phyloP scores from a whole-genome alignment of 2,888 invertebrate genomes.

The Shargacucullia verbasci region DNA sequence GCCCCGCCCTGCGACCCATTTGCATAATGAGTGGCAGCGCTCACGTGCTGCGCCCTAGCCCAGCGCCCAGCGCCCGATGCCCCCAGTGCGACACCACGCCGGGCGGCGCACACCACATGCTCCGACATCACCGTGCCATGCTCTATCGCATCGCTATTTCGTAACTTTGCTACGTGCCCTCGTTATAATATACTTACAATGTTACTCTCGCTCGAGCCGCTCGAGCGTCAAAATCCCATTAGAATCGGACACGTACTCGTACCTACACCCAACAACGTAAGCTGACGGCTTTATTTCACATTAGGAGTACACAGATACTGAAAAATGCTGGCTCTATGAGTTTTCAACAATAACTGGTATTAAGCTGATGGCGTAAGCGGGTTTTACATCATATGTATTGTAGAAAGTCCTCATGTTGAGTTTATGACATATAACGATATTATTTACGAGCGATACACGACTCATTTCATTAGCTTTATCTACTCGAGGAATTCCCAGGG shows the following conservation, averaged over 20 bases:
- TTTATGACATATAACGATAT: slow-evolving; percentile 34
- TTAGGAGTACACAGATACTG: slow-evolving; percentile 3
- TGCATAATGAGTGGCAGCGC: slow-evolving; percentile 76
- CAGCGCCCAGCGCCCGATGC: slow-evolving; percentile 22
- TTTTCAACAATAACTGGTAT: background rate
- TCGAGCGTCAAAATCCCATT: slow-evolving; percentile 21
- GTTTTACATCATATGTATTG: background rate
- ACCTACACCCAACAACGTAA: slow-evolving; percentile 12
- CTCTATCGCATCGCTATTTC: slow-evolving; percentile 7
- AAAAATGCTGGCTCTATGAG: slow-evolving; percentile 1
- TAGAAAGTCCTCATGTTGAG: slow-evolving; percentile 8
- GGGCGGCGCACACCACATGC: slow-evolving; percentile 28
- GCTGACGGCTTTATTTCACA: slow-evolving; percentile 12
- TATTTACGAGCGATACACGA: slow-evolving; percentile 52
- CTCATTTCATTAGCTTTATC: slow-evolving; percentile 64
- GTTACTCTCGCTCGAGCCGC: too few species aligned
- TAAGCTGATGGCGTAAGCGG: background rate
- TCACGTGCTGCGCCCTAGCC: slow-evolving; percentile 54
- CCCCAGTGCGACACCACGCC: slow-evolving; percentile 32
- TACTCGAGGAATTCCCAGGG: slow-evolving; percentile 58
- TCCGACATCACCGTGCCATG: slow-evolving; percentile 3
- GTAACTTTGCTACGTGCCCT: slow-evolving; percentile 12
- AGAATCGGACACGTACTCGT: slow-evolving; percentile 8
- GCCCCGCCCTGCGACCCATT: slow-evolving; percentile 69
- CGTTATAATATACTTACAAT: slow-evolving; percentile 18